Evolutionary conservation across 2,888 invertebrate species (phyloP).

Genomic region (Saturnia pavonia): DNA sequence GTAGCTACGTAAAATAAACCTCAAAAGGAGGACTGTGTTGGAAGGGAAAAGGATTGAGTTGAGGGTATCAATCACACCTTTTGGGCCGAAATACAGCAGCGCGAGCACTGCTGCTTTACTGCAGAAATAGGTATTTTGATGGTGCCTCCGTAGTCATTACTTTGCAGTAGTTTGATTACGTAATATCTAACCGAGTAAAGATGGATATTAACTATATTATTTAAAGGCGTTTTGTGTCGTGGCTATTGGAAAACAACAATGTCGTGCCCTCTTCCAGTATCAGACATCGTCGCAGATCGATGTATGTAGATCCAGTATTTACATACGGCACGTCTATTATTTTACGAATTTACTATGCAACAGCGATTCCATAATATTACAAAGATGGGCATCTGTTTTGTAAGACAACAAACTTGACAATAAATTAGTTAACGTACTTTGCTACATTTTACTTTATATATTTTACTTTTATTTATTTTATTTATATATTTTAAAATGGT

Average conservation of each 20-base stretch:
- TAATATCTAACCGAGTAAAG: too few relatives aligned
- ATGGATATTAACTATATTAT: too few relatives aligned
- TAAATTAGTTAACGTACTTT: neutral
- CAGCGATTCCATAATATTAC: conserved; percentile 35
- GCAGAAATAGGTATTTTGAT: too few relatives aligned
- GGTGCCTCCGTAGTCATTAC: too few relatives aligned
- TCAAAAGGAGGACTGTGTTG: too few relatives aligned
- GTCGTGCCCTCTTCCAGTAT: conserved; percentile 60
- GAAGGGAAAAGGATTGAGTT: too few relatives aligned
- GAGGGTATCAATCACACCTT: too few relatives aligned
- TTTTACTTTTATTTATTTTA: too few relatives aligned
- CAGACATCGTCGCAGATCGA: conserved; percentile 64
- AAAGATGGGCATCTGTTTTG: conserved; percentile 10
- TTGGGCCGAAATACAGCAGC: too few relatives aligned
- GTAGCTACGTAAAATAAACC: too few relatives aligned
- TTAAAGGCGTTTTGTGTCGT: conserved; percentile 34
- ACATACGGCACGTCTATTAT: conserved; percentile 75
- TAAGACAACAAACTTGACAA: neutral
- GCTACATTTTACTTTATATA: neutral
- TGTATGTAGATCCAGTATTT: conserved; percentile 75
- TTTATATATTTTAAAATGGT: neutral
- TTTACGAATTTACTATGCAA: conserved; percentile 62
- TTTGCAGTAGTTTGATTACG: too few relatives aligned
- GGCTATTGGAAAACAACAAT: conserved; percentile 47
- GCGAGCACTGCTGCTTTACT: too few relatives aligned